Base-by-base conservation (phyloP, 2,797 vertebrate species). In the Petrocephalus schoutedeni region DNA sequence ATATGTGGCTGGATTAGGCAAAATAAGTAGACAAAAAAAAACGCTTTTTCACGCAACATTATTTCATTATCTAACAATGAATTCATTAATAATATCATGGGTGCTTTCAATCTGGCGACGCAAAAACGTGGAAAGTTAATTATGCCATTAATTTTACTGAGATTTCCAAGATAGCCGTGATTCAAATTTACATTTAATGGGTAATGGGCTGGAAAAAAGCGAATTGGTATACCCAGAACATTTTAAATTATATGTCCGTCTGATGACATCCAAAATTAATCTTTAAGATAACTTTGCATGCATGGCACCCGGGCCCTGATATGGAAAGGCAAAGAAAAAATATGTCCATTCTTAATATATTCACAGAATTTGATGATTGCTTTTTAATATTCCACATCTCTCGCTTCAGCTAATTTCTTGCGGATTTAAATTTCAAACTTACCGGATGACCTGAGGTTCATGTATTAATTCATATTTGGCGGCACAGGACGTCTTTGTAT, bases 51-150 rank as follows among this genome's bases (percentile, higher is more conserved):
- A 28, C 51, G 32, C 83, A 54, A 32, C 83, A 10, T 32, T 28
- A 53, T 28, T 54, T 85, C 51, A 85, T 54, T 32, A 54, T 80
- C 19, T 80, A n/a, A 49, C 74, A 49, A 80, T 45, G 74, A 45
- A 53, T 84, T 84, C 21, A 23, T 54, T 54, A 12, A 84, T 23
- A 54, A 86, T 58, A 59, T 4, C 36, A n/a, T 45, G 23, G 28
- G 53, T 41, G 8, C 28, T 41, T 58, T 83, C 7, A 83, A 82
- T 32, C 51, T 21, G 51, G 14, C 6, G 14, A 10, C 21, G 23
- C 8, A 86, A 86, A 57, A 58, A 86, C 84, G 23, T 28, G 23
- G 10, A 36, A 86, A 86, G 56, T 58, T 57, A 86, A 86, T 86
- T 58, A 59, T 45, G 32, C 16, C 16, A 58, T 58, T 86, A 36